These are phyloP conservation scores for Huso huso DNA, from an alignment of 2,797 vertebrate species.

Conservation along the genomic window DNA sequence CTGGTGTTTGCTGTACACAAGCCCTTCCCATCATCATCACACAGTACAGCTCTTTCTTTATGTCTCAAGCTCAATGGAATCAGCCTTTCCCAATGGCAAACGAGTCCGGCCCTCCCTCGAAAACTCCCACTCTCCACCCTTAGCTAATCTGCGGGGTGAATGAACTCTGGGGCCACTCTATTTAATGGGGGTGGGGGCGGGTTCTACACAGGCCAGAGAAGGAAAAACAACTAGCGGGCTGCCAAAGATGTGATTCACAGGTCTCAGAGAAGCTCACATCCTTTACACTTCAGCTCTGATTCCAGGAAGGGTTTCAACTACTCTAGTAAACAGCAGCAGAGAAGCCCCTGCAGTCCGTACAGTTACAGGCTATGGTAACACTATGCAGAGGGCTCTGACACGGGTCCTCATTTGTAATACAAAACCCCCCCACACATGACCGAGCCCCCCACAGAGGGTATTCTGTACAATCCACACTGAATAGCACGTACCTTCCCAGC, in stretches of 20 bases:
- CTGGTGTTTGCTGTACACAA: too few relatives aligned
- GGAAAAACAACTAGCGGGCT: not conserved
- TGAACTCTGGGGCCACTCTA: conserved; percentile 21
- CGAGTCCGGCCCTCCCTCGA: not conserved
- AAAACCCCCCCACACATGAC: not conserved
- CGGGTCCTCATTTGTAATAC: not conserved
- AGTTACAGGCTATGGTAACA: too few relatives aligned
- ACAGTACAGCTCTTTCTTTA: not conserved
- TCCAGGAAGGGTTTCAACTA: not conserved
- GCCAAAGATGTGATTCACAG: conserved; percentile 16
- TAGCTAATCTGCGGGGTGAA: conserved; percentile 17
- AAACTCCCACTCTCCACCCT: not conserved
- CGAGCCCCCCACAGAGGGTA: too few relatives aligned
- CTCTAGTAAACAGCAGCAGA: not conserved
- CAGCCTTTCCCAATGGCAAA: not conserved
- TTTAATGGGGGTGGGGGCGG: not conserved
- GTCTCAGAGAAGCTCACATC: not conserved
- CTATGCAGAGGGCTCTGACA: not conserved
- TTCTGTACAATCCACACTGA: too few relatives aligned
- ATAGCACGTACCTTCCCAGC: too few relatives aligned
- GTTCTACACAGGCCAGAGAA: not conserved
- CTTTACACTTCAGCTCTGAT: not conserved
- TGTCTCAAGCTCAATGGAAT: not conserved
- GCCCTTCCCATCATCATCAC: too few relatives aligned
- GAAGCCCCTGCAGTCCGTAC: not conserved